These are phyloP conservation scores for Parnassius orleans DNA, from an alignment of 2,888 invertebrate genomes.

Conservation along the genomic window DNA sequence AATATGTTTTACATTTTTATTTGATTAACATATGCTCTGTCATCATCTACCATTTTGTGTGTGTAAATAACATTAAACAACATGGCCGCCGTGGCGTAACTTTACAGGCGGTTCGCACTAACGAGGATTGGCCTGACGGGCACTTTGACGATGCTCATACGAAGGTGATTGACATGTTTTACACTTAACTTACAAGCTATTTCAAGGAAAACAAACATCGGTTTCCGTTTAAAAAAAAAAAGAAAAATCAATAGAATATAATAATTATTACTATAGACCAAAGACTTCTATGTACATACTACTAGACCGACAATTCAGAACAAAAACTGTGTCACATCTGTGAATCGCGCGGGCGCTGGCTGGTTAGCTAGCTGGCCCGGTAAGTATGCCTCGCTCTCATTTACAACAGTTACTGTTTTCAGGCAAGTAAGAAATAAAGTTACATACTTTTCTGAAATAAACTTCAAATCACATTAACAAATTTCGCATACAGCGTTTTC, in stretches of 20 bases:
- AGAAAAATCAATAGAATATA: background rate
- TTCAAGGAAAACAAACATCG: conserved; percentile 2
- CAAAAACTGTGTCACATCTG: too few species aligned
- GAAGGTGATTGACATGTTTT: conserved; percentile 63
- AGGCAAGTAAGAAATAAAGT: too few species aligned
- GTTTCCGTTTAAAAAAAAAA: background rate
- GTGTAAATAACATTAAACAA: conserved; percentile 73
- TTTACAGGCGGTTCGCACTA: conserved; percentile 69
- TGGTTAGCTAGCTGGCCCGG: too few species aligned
- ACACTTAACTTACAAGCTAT: conserved; percentile 29
- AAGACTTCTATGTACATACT: background rate
- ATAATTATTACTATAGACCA: background rate
- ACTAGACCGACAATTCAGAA: too few species aligned
- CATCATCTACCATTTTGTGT: conserved; percentile 54
- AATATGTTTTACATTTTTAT: conserved; percentile 6
- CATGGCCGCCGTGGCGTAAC: conserved; percentile 58
- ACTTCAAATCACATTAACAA: too few species aligned
- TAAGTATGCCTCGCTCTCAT: too few species aligned
- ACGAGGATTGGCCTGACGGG: conserved; percentile 72
- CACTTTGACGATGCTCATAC: conserved; percentile 73
- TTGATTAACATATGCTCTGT: conserved; percentile 11
- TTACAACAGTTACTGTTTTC: too few species aligned
- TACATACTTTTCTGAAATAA: too few species aligned
- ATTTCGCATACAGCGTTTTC: background rate
- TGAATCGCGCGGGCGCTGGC: too few species aligned